Evolutionary conservation across 2,113 vertebrate species (phyloP), one percentile per base, ranked within the genome.

Genomic region (Entomyzon cyanotis): DNA sequence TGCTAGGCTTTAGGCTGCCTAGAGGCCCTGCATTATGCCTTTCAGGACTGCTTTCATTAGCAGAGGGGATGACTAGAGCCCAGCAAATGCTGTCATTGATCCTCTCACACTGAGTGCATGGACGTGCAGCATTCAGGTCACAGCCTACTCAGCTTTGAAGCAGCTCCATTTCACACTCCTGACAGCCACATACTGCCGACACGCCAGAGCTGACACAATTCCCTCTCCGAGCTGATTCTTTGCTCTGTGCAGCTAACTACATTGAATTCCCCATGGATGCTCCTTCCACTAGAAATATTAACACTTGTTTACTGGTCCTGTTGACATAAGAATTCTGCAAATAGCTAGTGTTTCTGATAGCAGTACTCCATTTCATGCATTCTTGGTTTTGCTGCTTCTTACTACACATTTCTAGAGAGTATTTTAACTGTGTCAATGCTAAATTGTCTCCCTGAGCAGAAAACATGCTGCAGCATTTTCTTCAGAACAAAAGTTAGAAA

Each of bases 31-130:
- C 78, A 90, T 97, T 96, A 95, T 91, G 97, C 95, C 97, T 98
- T 98, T 98, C 97, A 97, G 96, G 81, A 33, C 89, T 92, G 97
- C 97, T 98, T 98, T 98, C 97, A 97, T 98, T 98, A 98, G 97
- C 93, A 96, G 96, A 96, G 91, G 93, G 97, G 95, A 92, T 94
- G 95, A 97, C 94, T 97, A 97, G 94, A 98, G 97, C 97, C 95
- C 81, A 87, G 98, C 95, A 97, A 97, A 97, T 96, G 96, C 93
- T 98, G 97, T 96, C 97, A 98, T 98, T 98, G 98, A 98, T 98
- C 97, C 96, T 96, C 78, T 97, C 97, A 95, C 91, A 95, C 95
- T 81, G 82, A 98, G 97, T 74, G 44, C 96, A 89, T 65, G 93
- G 93, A 97, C 97, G 92, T 92, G 96, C 96, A 88, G 88, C 89